phyloP scores from a whole-genome alignment of 30 jellyfish, hydroid and myxozoan genomes.

The Pelagia noctiluca region DNA sequence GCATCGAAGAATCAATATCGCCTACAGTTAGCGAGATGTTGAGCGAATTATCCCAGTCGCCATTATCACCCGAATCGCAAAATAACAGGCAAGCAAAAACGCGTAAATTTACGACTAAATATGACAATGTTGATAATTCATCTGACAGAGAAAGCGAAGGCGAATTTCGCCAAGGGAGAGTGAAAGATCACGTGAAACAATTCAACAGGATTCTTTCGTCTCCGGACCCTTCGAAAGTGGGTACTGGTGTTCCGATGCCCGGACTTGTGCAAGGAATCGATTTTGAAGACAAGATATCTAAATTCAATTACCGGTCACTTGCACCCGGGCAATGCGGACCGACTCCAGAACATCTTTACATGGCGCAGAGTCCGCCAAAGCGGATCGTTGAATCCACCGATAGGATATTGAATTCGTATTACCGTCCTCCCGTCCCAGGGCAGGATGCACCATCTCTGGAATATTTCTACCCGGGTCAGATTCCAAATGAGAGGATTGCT shows the following conservation, averaged over 20 bases:
- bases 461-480: too few species aligned
- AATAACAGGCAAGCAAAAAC: slow-evolving; percentile 52
- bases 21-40: slow-evolving; percentile 75
- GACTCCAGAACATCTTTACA: slow-evolving; percentile 40
- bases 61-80: slow-evolving; percentile 58
- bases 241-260: slow-evolving; percentile 95
- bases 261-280: slow-evolving; percentile 84
- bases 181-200: slow-evolving; percentile 81
- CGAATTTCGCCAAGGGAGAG: slow-evolving; percentile 85
- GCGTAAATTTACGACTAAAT: slow-evolving; percentile 50
- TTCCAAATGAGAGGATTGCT: too few species aligned
- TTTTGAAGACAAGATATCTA: slow-evolving; percentile 77
- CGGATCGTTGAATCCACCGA: background rate
- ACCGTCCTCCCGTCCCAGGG: too few species aligned
- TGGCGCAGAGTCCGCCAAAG: slow-evolving; percentile 80
- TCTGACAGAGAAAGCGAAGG: slow-evolving; percentile 62
- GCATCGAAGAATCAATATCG: slow-evolving; percentile 62
- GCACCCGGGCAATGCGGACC: slow-evolving; percentile 91
- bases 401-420: too few species aligned
- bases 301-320: slow-evolving; percentile 74
- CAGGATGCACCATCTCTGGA: too few species aligned
- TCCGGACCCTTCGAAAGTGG: slow-evolving; percentile 80
- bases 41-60: slow-evolving; percentile 74
- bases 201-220: slow-evolving; percentile 69
- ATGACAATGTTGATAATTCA: slow-evolving; percentile 47